Base-by-base conservation (phyloP, 2,113 vertebrate species). In the Echinops telfairi region DNA sequence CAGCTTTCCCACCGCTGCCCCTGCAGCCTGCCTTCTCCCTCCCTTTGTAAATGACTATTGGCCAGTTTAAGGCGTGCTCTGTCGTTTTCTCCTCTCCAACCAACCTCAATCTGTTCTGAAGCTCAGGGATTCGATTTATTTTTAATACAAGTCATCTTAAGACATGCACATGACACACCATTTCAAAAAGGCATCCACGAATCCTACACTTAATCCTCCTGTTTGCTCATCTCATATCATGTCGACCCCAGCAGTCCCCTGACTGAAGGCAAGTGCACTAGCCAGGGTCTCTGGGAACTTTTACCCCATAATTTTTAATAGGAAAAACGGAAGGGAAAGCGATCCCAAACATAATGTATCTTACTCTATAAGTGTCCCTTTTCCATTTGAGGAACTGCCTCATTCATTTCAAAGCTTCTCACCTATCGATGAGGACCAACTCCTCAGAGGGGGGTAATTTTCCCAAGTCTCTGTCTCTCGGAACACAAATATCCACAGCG, bases 401-500 rank as follows among this genome's bases (percentile, higher is more conserved):
- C 53, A 89, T 77, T 86, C 70, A 83, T 66, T 88, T 89, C 62
- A 84, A 14, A 33, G 33, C 25, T 76, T 94, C 60, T 73, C 68
- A 47, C 22, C 36, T 86, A 58, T 10, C 36, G n/a, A n/a, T n/a
- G 22, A 7, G 64, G 64, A 36, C 88, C 62, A 73, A 23, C 3
- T 90, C 31, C 31, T 40, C 4, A 0, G 22, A 40, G 71, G 47
- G 47, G 62, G 64, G 20, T 87, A 89, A 78, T 27, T 95, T 94
- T 88, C 79, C 83, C 70, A 93, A 89, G 78, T 31, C 29, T 77
- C 60, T 93, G 64, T 86, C 33, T 86, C 88, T 90, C 75, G 88
- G 36, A 71, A 47, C 22, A 88, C 64, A 75, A 93, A 81, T 23
- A 79, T 0, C 31, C 66, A 79, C 76, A 85, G 86, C 27, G 70